Conservation (phyloP, 1,140 invertebrate species). For the Triops cancriformis region DNA sequence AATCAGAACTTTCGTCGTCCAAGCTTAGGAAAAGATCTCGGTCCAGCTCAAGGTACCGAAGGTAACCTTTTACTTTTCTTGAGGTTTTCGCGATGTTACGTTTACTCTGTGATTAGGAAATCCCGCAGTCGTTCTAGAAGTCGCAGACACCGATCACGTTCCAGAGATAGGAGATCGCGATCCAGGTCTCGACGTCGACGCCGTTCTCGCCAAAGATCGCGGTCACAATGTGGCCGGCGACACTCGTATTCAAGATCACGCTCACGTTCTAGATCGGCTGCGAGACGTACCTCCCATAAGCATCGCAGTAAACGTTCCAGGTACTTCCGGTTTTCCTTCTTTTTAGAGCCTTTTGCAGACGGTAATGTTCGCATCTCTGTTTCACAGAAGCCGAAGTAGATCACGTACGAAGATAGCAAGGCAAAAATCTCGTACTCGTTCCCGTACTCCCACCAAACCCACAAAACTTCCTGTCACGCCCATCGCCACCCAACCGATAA, state of each 20-base stretch:
- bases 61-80: background rate
- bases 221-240: slow-evolving; percentile 15
- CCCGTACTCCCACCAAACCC: background rate
- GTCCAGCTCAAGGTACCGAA: background rate
- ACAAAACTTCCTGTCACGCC: background rate
- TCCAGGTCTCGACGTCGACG: slow-evolving; percentile 16
- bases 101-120: background rate
- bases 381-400: slow-evolving; percentile 27
- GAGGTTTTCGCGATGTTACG: background rate
- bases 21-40: background rate
- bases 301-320: background rate
- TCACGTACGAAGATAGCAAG: slow-evolving; percentile 43
- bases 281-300: background rate
- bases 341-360: background rate
- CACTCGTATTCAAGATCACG: slow-evolving; percentile 2
- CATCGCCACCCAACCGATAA: background rate
- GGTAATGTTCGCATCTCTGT: too few species aligned
- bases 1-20: background rate
- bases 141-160: slow-evolving; percentile 18
- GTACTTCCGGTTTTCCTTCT: background rate
- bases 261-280: slow-evolving; percentile 15
- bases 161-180: slow-evolving; percentile 20
- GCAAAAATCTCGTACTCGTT: background rate
- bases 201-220: slow-evolving; percentile 17
- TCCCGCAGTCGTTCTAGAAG: slow-evolving; percentile 6